Conservation (phyloP, 2,888 invertebrate genomes). For the Chymomyza amoena region DNA sequence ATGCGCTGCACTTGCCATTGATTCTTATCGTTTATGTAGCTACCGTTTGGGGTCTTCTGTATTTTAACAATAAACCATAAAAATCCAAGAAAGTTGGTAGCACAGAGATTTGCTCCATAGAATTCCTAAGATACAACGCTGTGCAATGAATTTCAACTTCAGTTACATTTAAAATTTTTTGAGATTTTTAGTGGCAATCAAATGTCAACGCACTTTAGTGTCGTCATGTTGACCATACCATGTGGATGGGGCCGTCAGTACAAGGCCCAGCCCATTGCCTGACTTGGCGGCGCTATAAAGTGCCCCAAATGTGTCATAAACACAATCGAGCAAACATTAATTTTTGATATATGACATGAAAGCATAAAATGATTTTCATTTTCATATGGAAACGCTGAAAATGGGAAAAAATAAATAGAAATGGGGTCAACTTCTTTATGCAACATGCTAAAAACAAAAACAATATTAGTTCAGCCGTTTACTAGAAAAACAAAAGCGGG, state of each 20-base stretch:
- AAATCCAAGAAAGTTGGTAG: constrained; percentile 10
- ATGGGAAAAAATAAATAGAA: not conserved
- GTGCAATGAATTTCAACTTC: constrained; percentile 43
- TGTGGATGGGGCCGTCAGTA: not conserved
- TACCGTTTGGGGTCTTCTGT: constrained; percentile 41
- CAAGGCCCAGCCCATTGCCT: constrained; percentile 17
- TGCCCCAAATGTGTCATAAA: constrained; percentile 64
- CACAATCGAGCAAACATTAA: constrained; percentile 21
- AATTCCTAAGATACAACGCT: constrained; percentile 2
- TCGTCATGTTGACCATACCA: not conserved
- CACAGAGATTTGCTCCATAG: constrained; percentile 17
- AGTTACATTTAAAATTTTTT: constrained; percentile 46
- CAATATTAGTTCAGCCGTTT: not conserved
- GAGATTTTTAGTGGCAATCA: not conserved
- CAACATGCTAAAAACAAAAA: constrained; percentile 18
- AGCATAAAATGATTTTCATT: constrained; percentile 23
- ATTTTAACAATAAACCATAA: constrained; percentile 48
- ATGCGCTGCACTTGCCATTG: constrained; percentile 44
- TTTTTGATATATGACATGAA: constrained; percentile 34
- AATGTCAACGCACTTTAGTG: not conserved
- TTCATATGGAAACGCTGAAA: not conserved
- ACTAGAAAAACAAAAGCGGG: constrained; percentile 26
- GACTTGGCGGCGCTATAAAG: constrained; percentile 1
- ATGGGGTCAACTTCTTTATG: not conserved
- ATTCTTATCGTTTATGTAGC: constrained; percentile 54